phyloP scores from a whole-genome alignment of 1,140 invertebrate species.

The Calosoma granatense region DNA sequence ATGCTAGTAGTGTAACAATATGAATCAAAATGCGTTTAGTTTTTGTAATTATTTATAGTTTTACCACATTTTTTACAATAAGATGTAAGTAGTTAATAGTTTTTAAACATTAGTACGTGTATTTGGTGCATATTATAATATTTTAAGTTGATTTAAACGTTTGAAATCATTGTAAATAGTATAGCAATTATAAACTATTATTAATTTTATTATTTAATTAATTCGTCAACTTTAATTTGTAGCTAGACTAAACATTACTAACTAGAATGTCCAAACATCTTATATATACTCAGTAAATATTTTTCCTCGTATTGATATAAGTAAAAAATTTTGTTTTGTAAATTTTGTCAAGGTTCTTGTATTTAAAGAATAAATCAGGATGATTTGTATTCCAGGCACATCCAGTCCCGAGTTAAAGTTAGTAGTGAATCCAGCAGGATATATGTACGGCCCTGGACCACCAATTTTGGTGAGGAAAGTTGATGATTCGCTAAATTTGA shows the following conservation, averaged over 20 bases:
- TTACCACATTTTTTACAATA: not conserved
- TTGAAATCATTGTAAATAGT: no score
- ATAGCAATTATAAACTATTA: no score
- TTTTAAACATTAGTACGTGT: not conserved
- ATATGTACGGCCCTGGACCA: not conserved
- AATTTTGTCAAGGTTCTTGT: not conserved
- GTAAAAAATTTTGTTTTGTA: not conserved
- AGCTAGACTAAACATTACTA: no score
- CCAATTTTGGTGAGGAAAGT: slow-evolving; percentile 1
- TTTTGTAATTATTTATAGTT: slow-evolving; percentile 1
- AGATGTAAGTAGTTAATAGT: not conserved
- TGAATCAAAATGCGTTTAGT: not conserved
- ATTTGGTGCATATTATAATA: not conserved
- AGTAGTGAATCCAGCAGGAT: not conserved
- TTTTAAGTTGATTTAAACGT: not conserved
- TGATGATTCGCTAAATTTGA: not conserved
- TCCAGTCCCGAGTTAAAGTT: not conserved
- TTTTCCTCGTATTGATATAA: no score
- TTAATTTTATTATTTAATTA: no score
- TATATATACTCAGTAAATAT: no score
- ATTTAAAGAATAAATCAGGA: no score
- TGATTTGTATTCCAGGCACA: not conserved
- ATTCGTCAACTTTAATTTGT: no score
- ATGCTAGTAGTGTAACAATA: not conserved
- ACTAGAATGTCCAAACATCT: no score